Evolutionary conservation across 37 sponge, comb jelly and placozoan species (phyloP), one percentile per base, ranked within the genome.

Genomic region (Hexactinellida sp.): DNA sequence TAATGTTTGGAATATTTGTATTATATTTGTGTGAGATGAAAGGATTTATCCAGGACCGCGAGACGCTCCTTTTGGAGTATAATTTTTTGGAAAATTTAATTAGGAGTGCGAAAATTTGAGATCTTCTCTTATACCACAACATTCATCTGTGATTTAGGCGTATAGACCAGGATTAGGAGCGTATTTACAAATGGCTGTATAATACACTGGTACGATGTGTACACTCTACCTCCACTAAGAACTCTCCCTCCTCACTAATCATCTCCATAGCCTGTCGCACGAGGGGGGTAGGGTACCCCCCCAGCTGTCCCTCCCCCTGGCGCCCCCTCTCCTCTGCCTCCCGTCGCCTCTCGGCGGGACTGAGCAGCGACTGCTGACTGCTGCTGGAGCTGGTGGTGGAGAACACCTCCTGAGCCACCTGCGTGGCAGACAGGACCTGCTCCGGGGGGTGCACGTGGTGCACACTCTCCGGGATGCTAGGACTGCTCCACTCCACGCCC

Each of bases 401-500:
- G 84, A 39, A 63, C 34, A 63, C 76, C 5, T 63, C 76, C 34
- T 63, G 76, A 10, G 30, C 21, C 5, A 63, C 13, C 28, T 63
- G 76, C 3, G 76, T 25, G 5, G 76, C 76, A 63, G 76, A 63
- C 28, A 63, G 3, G 25, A 63, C 30, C 30, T 63, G 76, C 30
- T 63, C 76, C 32, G 76, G 76, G 3, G 13, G 3, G 34, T 25
- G 30, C 13, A 25, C 30, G 34, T n/a, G 34, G 76, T 63, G 30
- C 13, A n/a, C 30, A 39, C 92, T 94, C 7, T 85, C 89, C 9
- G 76, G 25, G 0, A 55, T 16, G 1, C 87, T 30, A 0, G 93
- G 96, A 24, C 76, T 5, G 19, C 37, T 36, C 93, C 96, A 95
- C 0, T 90, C 89, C 63, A 90, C 71, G 0, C 99, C 99, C 3